These are phyloP conservation scores for Chloroclystis v-ata DNA, from an alignment of 2,888 invertebrate species.

Conservation along the genomic window DNA sequence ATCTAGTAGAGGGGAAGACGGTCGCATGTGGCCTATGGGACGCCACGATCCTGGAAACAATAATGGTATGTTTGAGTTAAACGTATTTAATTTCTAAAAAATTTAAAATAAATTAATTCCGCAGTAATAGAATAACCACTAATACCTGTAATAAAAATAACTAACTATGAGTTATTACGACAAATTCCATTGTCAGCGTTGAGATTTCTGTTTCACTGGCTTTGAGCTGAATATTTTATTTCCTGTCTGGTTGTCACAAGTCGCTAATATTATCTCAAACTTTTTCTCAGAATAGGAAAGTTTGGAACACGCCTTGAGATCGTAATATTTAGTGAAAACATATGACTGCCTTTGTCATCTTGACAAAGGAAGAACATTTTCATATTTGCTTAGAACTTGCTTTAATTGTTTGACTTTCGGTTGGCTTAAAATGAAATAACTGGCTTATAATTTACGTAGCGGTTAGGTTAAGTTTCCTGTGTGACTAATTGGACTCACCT, in stretches of 20 bases:
- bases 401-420: no score
- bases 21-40: slow-evolving; percentile 95
- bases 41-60: slow-evolving; percentile 88
- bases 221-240: background rate
- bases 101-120: no score
- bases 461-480: no score
- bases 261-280: background rate
- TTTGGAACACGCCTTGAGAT: background rate
- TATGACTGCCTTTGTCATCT: no score
- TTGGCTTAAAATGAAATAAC: no score
- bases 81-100: no score
- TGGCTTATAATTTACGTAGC: no score
- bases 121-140: no score
- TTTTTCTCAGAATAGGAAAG: background rate
- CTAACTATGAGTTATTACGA: no score
- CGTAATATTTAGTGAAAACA: background rate
- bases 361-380: background rate
- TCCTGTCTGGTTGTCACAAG: background rate
- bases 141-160: no score
- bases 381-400: background rate
- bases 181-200: no score
- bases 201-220: no score
- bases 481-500: slow-evolving; percentile 58
- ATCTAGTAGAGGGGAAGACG: slow-evolving; percentile 93
- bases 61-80: background rate